Evolutionary conservation across 2,888 invertebrate genomes (phyloP).

Genomic region (Ophion ventricosus): DNA sequence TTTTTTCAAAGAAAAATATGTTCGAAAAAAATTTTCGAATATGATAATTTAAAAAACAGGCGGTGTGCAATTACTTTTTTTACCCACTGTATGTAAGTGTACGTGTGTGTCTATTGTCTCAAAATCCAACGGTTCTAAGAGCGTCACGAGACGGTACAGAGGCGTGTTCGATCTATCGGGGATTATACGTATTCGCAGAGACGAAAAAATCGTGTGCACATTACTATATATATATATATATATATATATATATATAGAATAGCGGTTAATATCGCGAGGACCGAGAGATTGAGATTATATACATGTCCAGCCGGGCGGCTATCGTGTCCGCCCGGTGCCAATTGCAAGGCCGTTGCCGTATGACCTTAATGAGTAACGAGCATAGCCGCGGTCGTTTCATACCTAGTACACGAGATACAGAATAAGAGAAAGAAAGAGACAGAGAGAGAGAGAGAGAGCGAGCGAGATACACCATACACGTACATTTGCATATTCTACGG

Average conservation of each 20-base stretch:
- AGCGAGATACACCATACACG: constrained; percentile 5
- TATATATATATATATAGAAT: constrained; percentile 33
- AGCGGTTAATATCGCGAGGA: constrained; percentile 51
- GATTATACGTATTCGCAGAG: constrained; percentile 18
- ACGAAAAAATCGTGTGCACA: constrained; percentile 15
- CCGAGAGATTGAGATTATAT: constrained; percentile 59
- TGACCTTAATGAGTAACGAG: constrained; percentile 80
- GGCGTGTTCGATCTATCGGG: constrained; percentile 29
- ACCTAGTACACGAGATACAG: constrained; percentile 48
- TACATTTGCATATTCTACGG: constrained; percentile 18
- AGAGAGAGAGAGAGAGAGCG: constrained; percentile 18
- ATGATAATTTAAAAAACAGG: no score
- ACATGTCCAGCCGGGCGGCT: constrained; percentile 57
- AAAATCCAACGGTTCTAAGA: constrained; percentile 19
- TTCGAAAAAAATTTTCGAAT: no score
- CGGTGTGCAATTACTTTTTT: no score
- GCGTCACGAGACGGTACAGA: constrained; percentile 41
- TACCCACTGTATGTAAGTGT: no score
- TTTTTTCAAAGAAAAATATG: no score
- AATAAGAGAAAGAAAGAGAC: constrained; percentile 13
- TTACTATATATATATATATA: constrained; percentile 1
- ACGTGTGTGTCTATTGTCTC: not conserved
- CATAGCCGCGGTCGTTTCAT: constrained; percentile 69
- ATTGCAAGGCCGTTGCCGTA: constrained; percentile 78
- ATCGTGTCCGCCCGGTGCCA: constrained; percentile 70